A percentile compares a stretch with the other conserved stretches of the same genome.
Conservation (phyloP, 1,140 invertebrate species). For the Rhopalosiphum maidis region DNA sequence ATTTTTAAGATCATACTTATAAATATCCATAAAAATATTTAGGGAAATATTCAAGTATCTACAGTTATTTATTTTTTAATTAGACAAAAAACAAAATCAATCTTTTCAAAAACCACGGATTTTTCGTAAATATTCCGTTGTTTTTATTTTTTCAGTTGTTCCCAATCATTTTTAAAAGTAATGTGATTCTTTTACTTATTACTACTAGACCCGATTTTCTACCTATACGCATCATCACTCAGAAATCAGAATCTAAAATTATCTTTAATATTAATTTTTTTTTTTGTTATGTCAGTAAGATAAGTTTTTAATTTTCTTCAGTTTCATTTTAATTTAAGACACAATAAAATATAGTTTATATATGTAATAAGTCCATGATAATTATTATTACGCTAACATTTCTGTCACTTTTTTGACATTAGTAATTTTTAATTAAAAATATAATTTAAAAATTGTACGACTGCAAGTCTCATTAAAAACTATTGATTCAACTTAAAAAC, state of each 20-base stretch:
- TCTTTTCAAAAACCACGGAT: neutral
- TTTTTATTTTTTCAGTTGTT: neutral
- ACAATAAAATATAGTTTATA: neutral
- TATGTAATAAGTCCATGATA: neutral
- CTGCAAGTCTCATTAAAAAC: neutral
- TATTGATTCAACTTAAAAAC: neutral
- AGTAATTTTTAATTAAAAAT: conserved; percentile 9
- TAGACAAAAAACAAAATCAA: neutral
- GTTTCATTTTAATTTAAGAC: neutral
- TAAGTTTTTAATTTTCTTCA: neutral
- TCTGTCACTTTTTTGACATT: conserved; percentile 6
- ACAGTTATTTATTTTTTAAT: neutral
- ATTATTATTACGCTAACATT: neutral
- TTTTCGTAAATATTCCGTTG: neutral
- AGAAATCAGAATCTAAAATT: neutral
- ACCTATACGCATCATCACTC: neutral
- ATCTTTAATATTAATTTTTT: neutral
- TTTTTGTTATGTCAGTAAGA: neutral
- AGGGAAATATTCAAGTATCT: neutral
- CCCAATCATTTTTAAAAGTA: neutral
- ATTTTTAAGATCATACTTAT: too few relatives aligned
- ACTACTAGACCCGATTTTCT: neutral
- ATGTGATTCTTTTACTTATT: neutral
- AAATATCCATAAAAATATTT: neutral
- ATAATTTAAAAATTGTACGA: conserved; percentile 5